A percentile compares a stretch with the other conserved stretches of the same genome.
These are phyloP conservation scores for Seladonia tumulorum DNA, from an alignment of 2,888 invertebrate genomes.

Conservation along the genomic window DNA sequence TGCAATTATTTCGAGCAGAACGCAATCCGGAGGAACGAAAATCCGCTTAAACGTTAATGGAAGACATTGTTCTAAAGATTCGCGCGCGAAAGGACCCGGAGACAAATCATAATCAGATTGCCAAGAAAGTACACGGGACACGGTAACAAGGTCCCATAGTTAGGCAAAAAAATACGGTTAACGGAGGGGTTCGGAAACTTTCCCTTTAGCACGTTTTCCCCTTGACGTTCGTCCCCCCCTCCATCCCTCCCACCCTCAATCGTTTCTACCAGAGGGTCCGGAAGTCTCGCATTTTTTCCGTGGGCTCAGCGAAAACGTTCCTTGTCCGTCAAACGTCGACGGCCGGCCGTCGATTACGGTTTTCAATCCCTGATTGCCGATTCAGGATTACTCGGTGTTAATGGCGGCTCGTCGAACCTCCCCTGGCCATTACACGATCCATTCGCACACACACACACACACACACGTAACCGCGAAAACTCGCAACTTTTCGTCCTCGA, in stretches of 20 bases:
- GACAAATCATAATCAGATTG: slow-evolving; percentile 17
- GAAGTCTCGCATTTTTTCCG: background rate
- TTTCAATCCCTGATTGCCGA: slow-evolving; percentile 64
- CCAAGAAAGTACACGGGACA: background rate
- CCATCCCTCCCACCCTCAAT: background rate
- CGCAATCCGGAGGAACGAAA: background rate
- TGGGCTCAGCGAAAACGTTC: slow-evolving; percentile 29
- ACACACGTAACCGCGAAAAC: slow-evolving; percentile 35
- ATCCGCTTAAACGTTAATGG: slow-evolving; percentile 22
- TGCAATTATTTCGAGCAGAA: slow-evolving; percentile 10
- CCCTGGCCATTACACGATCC: slow-evolving; percentile 33
- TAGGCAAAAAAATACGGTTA: background rate
- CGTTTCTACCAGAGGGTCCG: background rate
- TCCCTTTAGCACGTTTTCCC: slow-evolving; percentile 7
- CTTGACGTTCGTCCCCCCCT: background rate
- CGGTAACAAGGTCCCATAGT: slow-evolving; percentile 2
- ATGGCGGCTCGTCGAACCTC: slow-evolving; percentile 51
- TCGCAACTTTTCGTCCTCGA: slow-evolving; percentile 16
- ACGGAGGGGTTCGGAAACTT: slow-evolving; percentile 17
- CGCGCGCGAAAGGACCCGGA: background rate
- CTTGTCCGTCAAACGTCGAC: slow-evolving; percentile 56
- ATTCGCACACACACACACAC: slow-evolving; percentile 12
- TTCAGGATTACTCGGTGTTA: slow-evolving; percentile 68
- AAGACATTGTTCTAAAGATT: background rate
- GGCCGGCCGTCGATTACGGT: slow-evolving; percentile 48